Base-by-base conservation (phyloP, 2,888 invertebrate genomes). In the Dichetophora obliterata region DNA sequence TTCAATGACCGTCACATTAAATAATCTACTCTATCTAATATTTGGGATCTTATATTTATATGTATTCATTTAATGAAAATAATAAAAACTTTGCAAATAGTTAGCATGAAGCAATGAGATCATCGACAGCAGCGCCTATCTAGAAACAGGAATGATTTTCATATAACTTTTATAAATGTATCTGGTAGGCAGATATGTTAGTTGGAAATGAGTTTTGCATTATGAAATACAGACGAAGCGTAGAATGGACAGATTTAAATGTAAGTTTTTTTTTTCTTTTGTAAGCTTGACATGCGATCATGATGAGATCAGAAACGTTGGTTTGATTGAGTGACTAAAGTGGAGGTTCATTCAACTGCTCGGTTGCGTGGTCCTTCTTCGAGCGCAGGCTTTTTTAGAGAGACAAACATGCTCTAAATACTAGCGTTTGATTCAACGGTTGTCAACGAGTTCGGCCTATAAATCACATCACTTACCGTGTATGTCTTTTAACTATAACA, bases 101-200 rank as follows among this genome's bases (percentile, higher is more conserved):
- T 71, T 71, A 63, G 76, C 65, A 71, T 76, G 76, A 65, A 43
- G 61, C 27, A 61, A 76, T 76, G 63, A 76, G 66, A 76, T 76
- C 65, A 76, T 76, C 76, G 43, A 54, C 27, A 63, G 16, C 48
- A 5, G 27, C 48, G 27, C 11, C 57, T 31, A 43, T 43, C 48
- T 22, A 52, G 34, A n/a, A 69, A 69, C 31, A 52, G 27, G 24
- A 68, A 43, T 50, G 24, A 68, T 16, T 43, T 16, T 14, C 3
- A 50, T 37, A 24, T 19, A 57, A 3, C 34, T 37, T 37, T 5
- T 8, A 43, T 1, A 43, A 43, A 43, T 14, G 14, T 43, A 43
- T 11, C 43, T 43, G 3, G 14, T n/a, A 31, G 31, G 3, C 5
- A 31, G 31, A 4, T 43, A n/a, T n/a, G n/a, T n/a, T n/a, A 43